Conservation (phyloP, 2,888 invertebrate species). For the Euspilapteryx auroguttella region DNA sequence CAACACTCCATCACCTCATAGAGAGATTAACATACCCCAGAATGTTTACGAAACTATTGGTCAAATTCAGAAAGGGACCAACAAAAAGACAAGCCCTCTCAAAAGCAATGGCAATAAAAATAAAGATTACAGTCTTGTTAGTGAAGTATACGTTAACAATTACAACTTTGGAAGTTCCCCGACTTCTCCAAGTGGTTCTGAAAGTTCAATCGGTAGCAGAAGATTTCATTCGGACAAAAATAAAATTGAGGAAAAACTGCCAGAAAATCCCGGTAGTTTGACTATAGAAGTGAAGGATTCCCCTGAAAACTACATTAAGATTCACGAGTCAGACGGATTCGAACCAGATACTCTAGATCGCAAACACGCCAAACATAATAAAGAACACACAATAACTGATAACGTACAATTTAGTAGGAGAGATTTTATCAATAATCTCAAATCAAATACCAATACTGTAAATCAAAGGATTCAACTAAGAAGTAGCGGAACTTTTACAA, state of each 20-base stretch:
- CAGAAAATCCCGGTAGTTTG: slow-evolving; percentile 74
- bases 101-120: slow-evolving; percentile 26
- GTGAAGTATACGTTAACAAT: slow-evolving; percentile 79
- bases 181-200: slow-evolving; percentile 60
- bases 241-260: slow-evolving; percentile 29
- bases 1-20: slow-evolving; percentile 42
- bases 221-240: slow-evolving; percentile 61
- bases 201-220: slow-evolving; percentile 60
- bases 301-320: slow-evolving; percentile 73
- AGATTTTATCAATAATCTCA: slow-evolving; percentile 27
- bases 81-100: slow-evolving; percentile 9
- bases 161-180: slow-evolving; percentile 66
- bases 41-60: slow-evolving; percentile 47
- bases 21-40: slow-evolving; percentile 24
- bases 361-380: slow-evolving; percentile 61
- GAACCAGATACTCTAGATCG: slow-evolving; percentile 86
- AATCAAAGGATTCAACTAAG: slow-evolving; percentile 63
- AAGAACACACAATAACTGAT: slow-evolving; percentile 23
- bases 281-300: slow-evolving; percentile 84
- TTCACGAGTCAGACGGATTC: slow-evolving; percentile 80
- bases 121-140: slow-evolving; percentile 69
- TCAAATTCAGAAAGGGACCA: slow-evolving; percentile 13
- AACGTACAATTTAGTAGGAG: slow-evolving; percentile 31
- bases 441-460: slow-evolving; percentile 16
- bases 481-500: slow-evolving; percentile 73